These are phyloP conservation scores for Phoxinus phoxinus DNA, from an alignment of 2,113 vertebrate species.

Conservation along the genomic window DNA sequence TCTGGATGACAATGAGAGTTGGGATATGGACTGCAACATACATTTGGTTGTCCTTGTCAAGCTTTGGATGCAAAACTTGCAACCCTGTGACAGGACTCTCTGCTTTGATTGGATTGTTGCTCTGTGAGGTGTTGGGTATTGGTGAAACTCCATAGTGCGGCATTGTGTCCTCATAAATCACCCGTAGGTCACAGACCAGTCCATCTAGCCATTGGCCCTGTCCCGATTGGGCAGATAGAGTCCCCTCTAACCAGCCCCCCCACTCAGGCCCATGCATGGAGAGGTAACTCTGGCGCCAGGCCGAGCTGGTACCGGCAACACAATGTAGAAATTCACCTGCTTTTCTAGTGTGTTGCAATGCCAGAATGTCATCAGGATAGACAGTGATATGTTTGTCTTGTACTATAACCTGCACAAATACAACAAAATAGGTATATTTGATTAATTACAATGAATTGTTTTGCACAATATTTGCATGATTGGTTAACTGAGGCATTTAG, in stretches of 20 bases:
- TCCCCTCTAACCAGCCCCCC: constrained; percentile 77
- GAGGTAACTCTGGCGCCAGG: constrained; percentile 80
- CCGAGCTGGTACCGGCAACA: constrained; percentile 58
- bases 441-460: neutral
- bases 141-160: constrained; percentile 48
- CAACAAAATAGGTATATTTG: neutral
- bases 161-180: constrained; percentile 70
- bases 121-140: constrained; percentile 49
- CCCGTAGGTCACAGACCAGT: constrained; percentile 75
- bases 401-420: constrained; percentile 66
- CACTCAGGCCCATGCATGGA: constrained; percentile 66
- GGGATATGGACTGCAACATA: constrained; percentile 65
- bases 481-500: too few species aligned
- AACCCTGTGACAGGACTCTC: constrained; percentile 59
- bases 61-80: constrained; percentile 68
- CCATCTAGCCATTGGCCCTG: constrained; percentile 73
- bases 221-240: constrained; percentile 52
- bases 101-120: constrained; percentile 16
- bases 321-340: constrained; percentile 73
- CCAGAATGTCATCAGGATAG: constrained; percentile 79
- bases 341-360: constrained; percentile 75
- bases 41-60: constrained; percentile 65
- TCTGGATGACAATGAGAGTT: constrained; percentile 68
- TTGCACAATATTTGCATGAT: too few species aligned
- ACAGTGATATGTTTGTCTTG: constrained; percentile 67